A percentile compares a stretch with the other conserved stretches of the same genome.
Conservation (phyloP, 2,113 vertebrate species). For the Psophia crepitans region DNA sequence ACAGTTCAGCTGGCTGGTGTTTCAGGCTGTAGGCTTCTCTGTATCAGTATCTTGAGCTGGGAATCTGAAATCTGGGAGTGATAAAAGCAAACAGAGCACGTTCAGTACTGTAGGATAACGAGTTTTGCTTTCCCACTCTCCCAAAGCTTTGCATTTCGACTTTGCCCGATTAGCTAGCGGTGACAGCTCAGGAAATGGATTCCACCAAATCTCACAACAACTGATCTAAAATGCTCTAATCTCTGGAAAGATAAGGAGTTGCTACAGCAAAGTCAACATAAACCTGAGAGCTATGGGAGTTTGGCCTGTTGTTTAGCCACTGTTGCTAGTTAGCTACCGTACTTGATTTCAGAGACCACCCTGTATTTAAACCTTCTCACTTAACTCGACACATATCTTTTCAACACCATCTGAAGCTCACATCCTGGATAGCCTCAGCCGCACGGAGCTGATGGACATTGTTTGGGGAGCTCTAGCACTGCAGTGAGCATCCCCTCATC, state of each 20-base stretch:
- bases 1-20: neutral
- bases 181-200: slow-evolving; percentile 68
- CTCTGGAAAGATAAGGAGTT: slow-evolving; percentile 75
- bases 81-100: fast-evolving
- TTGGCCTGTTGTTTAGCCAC: slow-evolving; percentile 19
- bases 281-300: slow-evolving; percentile 54
- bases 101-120: fast-evolving
- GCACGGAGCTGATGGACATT: slow-evolving; percentile 24
- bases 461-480: neutral
- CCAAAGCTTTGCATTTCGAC: neutral
- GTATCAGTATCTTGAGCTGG: neutral
- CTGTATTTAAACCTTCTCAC: slow-evolving; percentile 39
- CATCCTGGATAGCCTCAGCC: slow-evolving; percentile 66
- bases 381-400: slow-evolving; percentile 63
- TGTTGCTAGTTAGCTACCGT: slow-evolving; percentile 53
- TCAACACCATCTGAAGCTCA: slow-evolving; percentile 64
- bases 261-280: slow-evolving; percentile 76
- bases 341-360: slow-evolving; percentile 44
- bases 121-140: neutral
- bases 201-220: slow-evolving; percentile 58
- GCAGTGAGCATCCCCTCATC: neutral
- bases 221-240: slow-evolving; percentile 60
- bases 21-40: neutral
- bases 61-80: neutral
- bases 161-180: neutral